These are phyloP conservation scores for Drosophila meridionalis DNA, from an alignment of 2,888 invertebrate genomes.

Conservation along the genomic window DNA sequence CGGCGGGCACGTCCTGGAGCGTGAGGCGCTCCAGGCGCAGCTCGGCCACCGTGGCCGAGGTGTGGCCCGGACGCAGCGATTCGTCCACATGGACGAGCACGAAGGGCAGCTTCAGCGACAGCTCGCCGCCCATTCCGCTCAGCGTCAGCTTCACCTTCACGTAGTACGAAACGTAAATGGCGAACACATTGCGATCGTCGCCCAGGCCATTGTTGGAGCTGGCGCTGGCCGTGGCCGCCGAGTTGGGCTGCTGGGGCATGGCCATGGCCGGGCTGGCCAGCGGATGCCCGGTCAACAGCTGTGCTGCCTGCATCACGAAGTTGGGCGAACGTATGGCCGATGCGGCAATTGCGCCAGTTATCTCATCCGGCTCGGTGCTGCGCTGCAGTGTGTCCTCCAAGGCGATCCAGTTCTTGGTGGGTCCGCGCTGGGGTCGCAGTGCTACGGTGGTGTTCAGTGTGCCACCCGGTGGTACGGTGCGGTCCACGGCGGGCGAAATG, in stretches of 20 bases:
- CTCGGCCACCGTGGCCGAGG: constrained; percentile 50
- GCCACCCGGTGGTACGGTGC: constrained; percentile 87
- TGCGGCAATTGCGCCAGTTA: constrained; percentile 85
- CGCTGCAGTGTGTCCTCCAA: constrained; percentile 93
- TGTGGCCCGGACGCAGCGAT: constrained; percentile 57
- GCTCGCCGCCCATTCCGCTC: constrained; percentile 92
- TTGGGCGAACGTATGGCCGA: constrained; percentile 86
- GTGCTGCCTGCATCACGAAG: constrained; percentile 61
- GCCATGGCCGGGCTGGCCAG: constrained; percentile 70
- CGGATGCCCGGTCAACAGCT: constrained; percentile 56
- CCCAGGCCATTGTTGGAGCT: neutral
- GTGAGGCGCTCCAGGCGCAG: constrained; percentile 68
- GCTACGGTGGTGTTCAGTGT: constrained; percentile 88
- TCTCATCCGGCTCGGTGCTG: constrained; percentile 87
- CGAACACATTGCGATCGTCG: constrained; percentile 93
- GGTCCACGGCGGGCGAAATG: constrained; percentile 82
- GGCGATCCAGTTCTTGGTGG: constrained; percentile 96
- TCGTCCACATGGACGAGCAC: constrained; percentile 89
- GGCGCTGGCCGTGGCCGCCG: neutral
- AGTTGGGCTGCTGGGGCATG: constrained; percentile 44
- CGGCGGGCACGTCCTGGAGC: constrained; percentile 77
- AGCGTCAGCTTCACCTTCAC: constrained; percentile 94
- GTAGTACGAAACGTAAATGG: constrained; percentile 96
- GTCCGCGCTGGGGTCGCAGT: constrained; percentile 90
- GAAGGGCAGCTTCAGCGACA: constrained; percentile 92